Base-by-base conservation (phyloP, 2,888 invertebrate species). In the Rhaphigaster nebulosa region DNA sequence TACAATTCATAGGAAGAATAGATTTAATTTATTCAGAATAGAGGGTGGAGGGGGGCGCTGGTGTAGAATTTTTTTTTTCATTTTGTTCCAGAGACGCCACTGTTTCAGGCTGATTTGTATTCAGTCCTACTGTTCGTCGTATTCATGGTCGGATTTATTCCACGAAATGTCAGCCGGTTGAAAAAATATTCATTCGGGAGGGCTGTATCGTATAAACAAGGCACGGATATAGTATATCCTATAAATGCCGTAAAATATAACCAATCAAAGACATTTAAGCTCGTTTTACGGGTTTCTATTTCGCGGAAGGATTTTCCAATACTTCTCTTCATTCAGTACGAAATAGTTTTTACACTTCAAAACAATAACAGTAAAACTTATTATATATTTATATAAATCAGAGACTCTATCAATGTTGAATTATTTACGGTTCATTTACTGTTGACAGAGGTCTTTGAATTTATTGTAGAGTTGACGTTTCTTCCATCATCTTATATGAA, bases 81-180 rank as follows among this genome's bases (percentile, higher is more conserved):
- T 76, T 76, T 70, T 34, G 34, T 70, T 23, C 15, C 20, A 76
- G 70, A 76, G 70, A 76, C 70, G 70, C 70, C 38, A 76, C 70
- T 76, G 70, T 76, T 76, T 76, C 70, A 76, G 70, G 38, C 70
- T 76, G 70, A 76, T 76, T 76, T 76, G 70, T 76, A 76, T 76
- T 76, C 70, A 76, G 70, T 38, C 70, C 70, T 76, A 76, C 70
- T 76, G 70, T 76, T 20, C 34, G 70, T 76, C 70, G 70, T 76
- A 76, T 76, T 76, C 70, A 76, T 76, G 70, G 70, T 76, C 70
- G 70, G 38, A 76, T 76, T 76, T 76, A 76, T 76, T 76, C 70
- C 70, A 18, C 70, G 70, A 76, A 76, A 38, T 76, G 70, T 76
- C 70, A 76, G 38, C 70, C 70, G 70, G 38, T 38, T 34, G 70